Evolutionary conservation across 2,888 invertebrate species (phyloP).

Genomic region (Brachyopa scutellaris): DNA sequence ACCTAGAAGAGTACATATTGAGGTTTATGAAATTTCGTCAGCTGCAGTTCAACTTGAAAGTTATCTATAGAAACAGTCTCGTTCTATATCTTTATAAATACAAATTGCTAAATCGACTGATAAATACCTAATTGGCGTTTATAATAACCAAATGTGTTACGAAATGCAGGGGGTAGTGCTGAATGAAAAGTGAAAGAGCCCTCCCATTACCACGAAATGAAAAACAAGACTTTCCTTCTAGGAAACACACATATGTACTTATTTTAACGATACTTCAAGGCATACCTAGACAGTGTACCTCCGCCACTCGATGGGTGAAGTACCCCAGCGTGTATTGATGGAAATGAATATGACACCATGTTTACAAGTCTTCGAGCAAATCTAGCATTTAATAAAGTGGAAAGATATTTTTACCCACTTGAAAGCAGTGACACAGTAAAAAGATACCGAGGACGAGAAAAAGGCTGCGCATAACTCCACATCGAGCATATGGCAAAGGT

Average conservation of each 20-base stretch:
- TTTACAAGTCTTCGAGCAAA: slow-evolving; percentile 65
- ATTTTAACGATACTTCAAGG: not conserved
- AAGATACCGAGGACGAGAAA: slow-evolving; percentile 11
- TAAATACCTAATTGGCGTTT: slow-evolving; percentile 3
- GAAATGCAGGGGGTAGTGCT: too few species aligned
- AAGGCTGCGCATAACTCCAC: slow-evolving; percentile 45
- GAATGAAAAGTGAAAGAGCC: not conserved
- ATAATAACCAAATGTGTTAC: not conserved
- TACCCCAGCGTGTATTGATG: slow-evolving; percentile 33
- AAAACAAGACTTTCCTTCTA: slow-evolving; percentile 34
- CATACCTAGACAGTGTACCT: not conserved
- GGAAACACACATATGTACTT: slow-evolving; percentile 2
- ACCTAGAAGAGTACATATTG: too few species aligned
- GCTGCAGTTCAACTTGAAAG: too few species aligned
- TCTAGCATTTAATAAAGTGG: slow-evolving; percentile 67
- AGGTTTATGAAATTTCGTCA: too few species aligned
- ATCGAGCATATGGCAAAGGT: slow-evolving; percentile 43
- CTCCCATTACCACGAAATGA: not conserved
- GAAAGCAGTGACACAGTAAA: slow-evolving; percentile 48
- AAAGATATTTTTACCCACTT: slow-evolving; percentile 58
- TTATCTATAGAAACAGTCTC: too few species aligned
- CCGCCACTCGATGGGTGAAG: not conserved
- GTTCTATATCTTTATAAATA: too few species aligned
- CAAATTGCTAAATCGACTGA: too few species aligned
- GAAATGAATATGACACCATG: slow-evolving; percentile 63